Evolutionary conservation across 2,888 invertebrate species (phyloP).

Genomic region (Cheilosia scutellata): DNA sequence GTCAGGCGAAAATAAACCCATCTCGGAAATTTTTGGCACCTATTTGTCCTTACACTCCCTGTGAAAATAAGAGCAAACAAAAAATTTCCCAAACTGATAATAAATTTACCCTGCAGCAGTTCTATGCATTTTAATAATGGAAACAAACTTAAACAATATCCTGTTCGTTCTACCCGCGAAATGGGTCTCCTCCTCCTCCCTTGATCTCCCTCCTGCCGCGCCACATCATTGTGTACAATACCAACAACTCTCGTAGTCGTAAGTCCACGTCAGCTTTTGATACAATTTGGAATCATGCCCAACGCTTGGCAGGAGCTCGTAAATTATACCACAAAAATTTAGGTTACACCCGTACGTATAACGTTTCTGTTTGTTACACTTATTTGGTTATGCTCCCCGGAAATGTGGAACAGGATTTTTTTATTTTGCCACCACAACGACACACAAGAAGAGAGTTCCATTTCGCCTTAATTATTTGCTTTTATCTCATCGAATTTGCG

Average conservation of each 20-base stretch:
- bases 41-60: neutral
- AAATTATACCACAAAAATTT: slow-evolving; percentile 70
- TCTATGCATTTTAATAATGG: slow-evolving; percentile 61
- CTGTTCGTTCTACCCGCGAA: slow-evolving; percentile 11
- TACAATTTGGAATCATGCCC: slow-evolving; percentile 70
- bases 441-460: neutral
- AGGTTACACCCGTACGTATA: slow-evolving; percentile 49
- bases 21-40: slow-evolving; percentile 50
- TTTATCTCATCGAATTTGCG: slow-evolving; percentile 34
- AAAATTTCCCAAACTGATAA: slow-evolving; percentile 27
- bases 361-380: slow-evolving; percentile 37
- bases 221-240: neutral
- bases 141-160: slow-evolving; percentile 66
- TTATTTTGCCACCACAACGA: slow-evolving; percentile 1
- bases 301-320: slow-evolving; percentile 66
- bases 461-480: slow-evolving; percentile 44
- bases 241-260: neutral
- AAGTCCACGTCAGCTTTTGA: slow-evolving; percentile 43
- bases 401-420: slow-evolving; percentile 22
- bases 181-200: slow-evolving; percentile 6
- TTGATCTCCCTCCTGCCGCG: neutral
- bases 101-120: slow-evolving; percentile 57
- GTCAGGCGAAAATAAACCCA: slow-evolving; percentile 17
- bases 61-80: neutral
- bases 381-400: slow-evolving; percentile 20